A percentile compares a stretch with the other conserved stretches of the same genome.
phyloP scores from a whole-genome alignment of 2,888 invertebrate species.

The Frankliniella intonsa region DNA sequence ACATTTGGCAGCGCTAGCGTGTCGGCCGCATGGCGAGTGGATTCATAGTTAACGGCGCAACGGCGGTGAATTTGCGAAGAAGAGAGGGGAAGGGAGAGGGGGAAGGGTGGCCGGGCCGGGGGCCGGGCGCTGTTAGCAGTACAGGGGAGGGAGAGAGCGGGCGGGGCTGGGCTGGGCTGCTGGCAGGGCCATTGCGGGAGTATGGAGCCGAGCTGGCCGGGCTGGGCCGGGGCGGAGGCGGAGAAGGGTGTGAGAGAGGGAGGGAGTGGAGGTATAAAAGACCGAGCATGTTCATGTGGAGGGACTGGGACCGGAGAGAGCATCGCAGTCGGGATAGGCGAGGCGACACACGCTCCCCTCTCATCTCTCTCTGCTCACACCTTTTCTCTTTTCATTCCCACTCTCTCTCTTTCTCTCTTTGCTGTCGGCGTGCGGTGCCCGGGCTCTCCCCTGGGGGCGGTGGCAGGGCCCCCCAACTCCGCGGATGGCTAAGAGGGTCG shows the following conservation, averaged over 20 bases:
- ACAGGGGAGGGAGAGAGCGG: neutral
- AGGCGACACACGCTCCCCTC: neutral
- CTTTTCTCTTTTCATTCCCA: neutral
- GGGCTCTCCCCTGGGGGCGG: neutral
- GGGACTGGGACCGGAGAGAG: neutral
- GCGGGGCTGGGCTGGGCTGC: no score
- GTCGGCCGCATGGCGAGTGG: neutral
- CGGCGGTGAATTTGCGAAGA: slow-evolving; percentile 1
- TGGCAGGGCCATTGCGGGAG: no score
- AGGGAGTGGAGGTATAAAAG: slow-evolving; percentile 13
- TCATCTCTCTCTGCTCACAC: neutral
- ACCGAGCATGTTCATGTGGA: slow-evolving; percentile 8
- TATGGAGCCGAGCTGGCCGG: neutral
- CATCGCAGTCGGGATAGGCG: neutral
- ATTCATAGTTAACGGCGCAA: slow-evolving; percentile 5
- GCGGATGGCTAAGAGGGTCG: no score
- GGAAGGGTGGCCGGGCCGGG: no score
- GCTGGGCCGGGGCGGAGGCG: neutral
- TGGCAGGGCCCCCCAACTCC: no score
- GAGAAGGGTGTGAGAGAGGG: neutral
- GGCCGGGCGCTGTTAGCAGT: neutral
- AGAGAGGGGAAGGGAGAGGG: neutral
- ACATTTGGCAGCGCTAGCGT: no score
- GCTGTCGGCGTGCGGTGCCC: no score
- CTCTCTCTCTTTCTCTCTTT: no score